A percentile compares a stretch with the other conserved stretches of the same genome.
These are phyloP conservation scores for Syngnathus typhle DNA, from an alignment of 2,113 vertebrate species.

Conservation along the genomic window DNA sequence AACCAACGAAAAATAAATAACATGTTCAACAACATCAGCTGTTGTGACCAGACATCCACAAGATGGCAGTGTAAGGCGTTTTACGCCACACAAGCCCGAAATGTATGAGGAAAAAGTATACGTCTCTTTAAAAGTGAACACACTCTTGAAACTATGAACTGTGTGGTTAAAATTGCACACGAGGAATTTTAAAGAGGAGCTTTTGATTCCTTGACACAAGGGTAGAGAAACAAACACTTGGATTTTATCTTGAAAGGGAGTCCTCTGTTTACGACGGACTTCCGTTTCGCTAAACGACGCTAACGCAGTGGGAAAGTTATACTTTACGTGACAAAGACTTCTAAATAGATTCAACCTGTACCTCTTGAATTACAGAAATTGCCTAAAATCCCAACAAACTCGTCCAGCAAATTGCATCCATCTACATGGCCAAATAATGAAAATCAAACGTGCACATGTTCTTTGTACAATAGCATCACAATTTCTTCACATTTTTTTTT, in stretches of 20 bases:
- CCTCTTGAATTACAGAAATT: neutral
- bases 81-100: neutral
- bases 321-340: neutral
- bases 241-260: neutral
- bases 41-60: slow-evolving; percentile 33
- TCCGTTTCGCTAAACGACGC: neutral
- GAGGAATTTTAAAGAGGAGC: neutral
- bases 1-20: neutral
- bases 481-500: neutral
- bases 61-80: slow-evolving; percentile 44
- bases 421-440: neutral
- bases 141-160: neutral
- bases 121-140: neutral
- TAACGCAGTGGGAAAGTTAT: no score
- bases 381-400: neutral
- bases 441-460: neutral
- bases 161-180: neutral
- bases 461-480: neutral
- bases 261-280: neutral
- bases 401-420: neutral
- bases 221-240: neutral
- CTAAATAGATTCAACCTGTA: neutral
- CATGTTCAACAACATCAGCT: neutral
- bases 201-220: neutral
- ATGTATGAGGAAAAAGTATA: neutral